These are phyloP conservation scores for Pecten maximus DNA, from an alignment of 2,888 invertebrate species.

Conservation along the genomic window DNA sequence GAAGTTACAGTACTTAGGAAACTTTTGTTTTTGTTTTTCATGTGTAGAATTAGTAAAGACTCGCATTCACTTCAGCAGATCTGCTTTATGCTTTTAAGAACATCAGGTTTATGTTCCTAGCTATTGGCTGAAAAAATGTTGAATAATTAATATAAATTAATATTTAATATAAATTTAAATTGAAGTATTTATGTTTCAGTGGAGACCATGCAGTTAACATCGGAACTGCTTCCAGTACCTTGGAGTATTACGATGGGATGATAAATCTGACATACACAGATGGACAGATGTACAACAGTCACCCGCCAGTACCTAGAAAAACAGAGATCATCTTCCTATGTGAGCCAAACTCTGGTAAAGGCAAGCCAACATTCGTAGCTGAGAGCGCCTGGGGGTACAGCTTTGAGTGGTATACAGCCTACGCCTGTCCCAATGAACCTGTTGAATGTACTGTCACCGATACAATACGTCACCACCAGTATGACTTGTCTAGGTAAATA, in stretches of 20 bases:
- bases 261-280: constrained; percentile 78
- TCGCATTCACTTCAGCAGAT: too few species aligned
- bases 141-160: too few species aligned
- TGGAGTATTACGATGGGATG: constrained; percentile 79
- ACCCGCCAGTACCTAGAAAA: constrained; percentile 66
- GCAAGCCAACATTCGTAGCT: constrained; percentile 75
- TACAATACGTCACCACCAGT: constrained; percentile 64
- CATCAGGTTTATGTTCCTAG: too few species aligned
- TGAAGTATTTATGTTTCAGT: constrained; percentile 48
- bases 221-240: constrained; percentile 68
- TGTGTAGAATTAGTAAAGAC: too few species aligned
- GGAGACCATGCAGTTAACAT: constrained; percentile 58
- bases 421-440: constrained; percentile 73
- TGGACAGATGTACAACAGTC: constrained; percentile 73
- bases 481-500: constrained; percentile 76
- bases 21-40: too few species aligned
- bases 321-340: constrained; percentile 81
- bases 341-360: constrained; percentile 74
- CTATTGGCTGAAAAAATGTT: too few species aligned
- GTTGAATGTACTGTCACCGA: constrained; percentile 74
- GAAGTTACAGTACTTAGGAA: too few species aligned
- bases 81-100: neutral
- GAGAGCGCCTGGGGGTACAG: constrained; percentile 72
- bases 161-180: too few species aligned
- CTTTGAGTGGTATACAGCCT: constrained; percentile 76